Conservation (phyloP, 2,888 invertebrate species). For the Ophion slaviceki region DNA sequence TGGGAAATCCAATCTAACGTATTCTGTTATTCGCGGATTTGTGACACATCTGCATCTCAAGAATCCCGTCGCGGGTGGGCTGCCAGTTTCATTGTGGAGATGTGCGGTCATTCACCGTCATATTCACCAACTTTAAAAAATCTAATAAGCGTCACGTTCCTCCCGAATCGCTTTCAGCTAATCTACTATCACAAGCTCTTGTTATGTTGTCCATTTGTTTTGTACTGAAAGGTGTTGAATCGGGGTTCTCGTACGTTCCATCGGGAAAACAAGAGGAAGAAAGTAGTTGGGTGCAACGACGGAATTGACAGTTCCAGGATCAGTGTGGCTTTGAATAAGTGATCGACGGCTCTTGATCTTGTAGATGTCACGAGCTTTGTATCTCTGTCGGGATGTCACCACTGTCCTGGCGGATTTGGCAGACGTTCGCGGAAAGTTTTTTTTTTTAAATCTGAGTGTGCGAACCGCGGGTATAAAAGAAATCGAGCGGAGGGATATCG, state of each 20-base stretch:
- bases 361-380: background rate
- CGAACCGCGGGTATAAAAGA: constrained; percentile 5
- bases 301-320: background rate
- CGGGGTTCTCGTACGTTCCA: background rate
- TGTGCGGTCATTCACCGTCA: too few relatives aligned
- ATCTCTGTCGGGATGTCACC: constrained; percentile 7
- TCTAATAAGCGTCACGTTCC: too few relatives aligned
- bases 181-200: too few relatives aligned
- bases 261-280: background rate
- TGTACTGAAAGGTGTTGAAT: too few relatives aligned
- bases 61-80: background rate
- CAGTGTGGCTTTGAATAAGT: background rate
- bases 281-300: background rate
- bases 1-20: constrained; percentile 42
- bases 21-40: constrained; percentile 22
- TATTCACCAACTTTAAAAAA: too few relatives aligned
- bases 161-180: too few relatives aligned
- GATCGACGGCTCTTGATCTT: background rate
- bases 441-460: constrained; percentile 1
- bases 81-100: too few relatives aligned
- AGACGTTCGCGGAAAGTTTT: constrained; percentile 11
- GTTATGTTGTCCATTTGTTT: too few relatives aligned
- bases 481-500: constrained; percentile 14
- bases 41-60: constrained; percentile 15
- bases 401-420: background rate